Evolutionary conservation across 2,888 invertebrate genomes (phyloP), one percentile per base, ranked within the genome.

Genomic region (Nipponacmea schrenckii): DNA sequence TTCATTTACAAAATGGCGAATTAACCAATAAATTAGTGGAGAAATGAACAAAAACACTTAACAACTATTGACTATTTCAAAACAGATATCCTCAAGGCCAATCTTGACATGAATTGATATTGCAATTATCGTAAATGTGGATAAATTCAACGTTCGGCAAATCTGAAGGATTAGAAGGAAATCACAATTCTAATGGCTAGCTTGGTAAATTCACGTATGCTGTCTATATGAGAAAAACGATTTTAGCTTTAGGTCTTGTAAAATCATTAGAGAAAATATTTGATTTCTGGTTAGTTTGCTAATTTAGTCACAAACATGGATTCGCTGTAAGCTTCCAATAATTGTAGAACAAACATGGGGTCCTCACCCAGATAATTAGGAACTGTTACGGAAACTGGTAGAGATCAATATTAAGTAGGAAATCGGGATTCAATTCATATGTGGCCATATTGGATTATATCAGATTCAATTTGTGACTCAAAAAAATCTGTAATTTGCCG

Each of bases 251-350:
- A 20, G 56, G 56, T 24, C 10, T 20, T 20, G 14, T 20, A 20
- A 24, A 56, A 56, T 56, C 56, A 56, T 56, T 56, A 56, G 20
- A 20, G 24, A 56, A 56, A 56, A 56, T 56, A 56, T 56, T 56
- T 56, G 56, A 56, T 56, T 56, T 24, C 56, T 24, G 10, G 20
- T 24, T 56, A 56, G 20, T 24, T 24, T 56, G 20, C 24, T 56
- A 56, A 56, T 56, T 56, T 14, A 56, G 20, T 56, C 20, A 56
- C 56, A 56, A 56, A 24, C 24, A 10, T 56, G 24, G 20, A 56
- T 56, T 56, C 20, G 56, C 56, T 24, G 20, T 56, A 24, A 24
- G 24, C 20, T 24, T 20, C 56, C 24, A 24, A 56, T 56, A 56
- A 56, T 56, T 56, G 24, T 56, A 56, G 24, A 56, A 56, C 56